These are phyloP conservation scores for Meriones unguiculatus DNA, from an alignment of 2,113 vertebrate species.

Conservation along the genomic window DNA sequence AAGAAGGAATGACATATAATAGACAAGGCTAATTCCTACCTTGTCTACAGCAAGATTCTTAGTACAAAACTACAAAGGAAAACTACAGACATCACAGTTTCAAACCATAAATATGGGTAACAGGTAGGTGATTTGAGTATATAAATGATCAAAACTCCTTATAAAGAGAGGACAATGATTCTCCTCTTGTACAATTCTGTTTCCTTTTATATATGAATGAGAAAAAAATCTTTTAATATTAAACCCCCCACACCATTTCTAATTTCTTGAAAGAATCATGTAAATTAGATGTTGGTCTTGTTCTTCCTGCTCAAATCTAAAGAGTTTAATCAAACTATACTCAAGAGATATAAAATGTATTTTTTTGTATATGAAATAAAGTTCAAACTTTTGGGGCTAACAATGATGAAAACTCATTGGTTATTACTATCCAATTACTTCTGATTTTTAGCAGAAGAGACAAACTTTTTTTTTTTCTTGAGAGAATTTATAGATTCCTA, in stretches of 20 bases:
- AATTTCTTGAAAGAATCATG: neutral
- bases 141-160: neutral
- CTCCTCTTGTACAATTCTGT: neutral
- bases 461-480: constrained; percentile 70
- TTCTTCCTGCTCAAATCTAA: neutral
- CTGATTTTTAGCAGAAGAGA: constrained; percentile 48
- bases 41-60: neutral
- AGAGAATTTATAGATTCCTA: constrained; percentile 65
- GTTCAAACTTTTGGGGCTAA: neutral
- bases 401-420: constrained; percentile 53
- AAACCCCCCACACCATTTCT: neutral
- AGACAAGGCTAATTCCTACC: neutral
- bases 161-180: neutral
- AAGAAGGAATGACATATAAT: neutral
- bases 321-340: neutral
- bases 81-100: neutral
- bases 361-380: neutral
- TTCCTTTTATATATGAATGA: neutral
- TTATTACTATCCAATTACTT: constrained; percentile 59
- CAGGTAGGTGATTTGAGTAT: neutral
- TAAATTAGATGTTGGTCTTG: neutral
- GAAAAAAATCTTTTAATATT: neutral
- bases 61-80: neutral
- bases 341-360: neutral
- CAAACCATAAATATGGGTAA: neutral